These are phyloP conservation scores for Aplocera efformata DNA, from an alignment of 2,888 invertebrate species.

Conservation along the genomic window DNA sequence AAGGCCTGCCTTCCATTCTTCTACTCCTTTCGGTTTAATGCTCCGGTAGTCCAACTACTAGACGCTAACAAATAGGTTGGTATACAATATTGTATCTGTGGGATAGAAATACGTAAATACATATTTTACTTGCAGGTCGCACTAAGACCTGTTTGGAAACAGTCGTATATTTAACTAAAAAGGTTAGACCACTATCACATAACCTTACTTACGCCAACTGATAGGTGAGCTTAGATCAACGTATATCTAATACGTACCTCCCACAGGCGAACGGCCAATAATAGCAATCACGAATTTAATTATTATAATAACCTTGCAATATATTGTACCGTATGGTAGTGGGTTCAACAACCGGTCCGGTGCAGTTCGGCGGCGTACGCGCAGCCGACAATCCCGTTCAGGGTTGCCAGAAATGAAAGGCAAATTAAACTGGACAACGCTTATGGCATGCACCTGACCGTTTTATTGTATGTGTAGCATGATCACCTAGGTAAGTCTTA, in stretches of 20 bases:
- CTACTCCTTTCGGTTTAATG: too few relatives aligned
- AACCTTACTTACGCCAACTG: conserved; percentile 14
- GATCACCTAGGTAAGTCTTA: too few relatives aligned
- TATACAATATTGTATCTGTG: too few relatives aligned
- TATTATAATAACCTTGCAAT: conserved; percentile 40
- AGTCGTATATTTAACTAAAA: conserved; percentile 6
- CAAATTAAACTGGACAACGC: neutral
- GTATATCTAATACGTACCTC: conserved; percentile 15
- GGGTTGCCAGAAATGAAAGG: conserved; percentile 20
- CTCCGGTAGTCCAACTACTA: too few relatives aligned
- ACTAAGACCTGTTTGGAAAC: neutral
- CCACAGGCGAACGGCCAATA: conserved; percentile 32
- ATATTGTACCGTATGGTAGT: conserved; percentile 42
- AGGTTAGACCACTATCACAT: conserved; percentile 12
- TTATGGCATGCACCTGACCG: neutral
- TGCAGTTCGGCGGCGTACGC: conserved; percentile 52
- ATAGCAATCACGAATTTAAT: conserved; percentile 51
- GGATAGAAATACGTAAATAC: too few relatives aligned
- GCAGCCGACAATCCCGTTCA: conserved; percentile 28
- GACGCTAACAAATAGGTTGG: too few relatives aligned
- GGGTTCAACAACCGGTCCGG: conserved; percentile 58
- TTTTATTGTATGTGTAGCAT: neutral
- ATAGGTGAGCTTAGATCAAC: conserved; percentile 10
- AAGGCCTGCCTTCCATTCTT: too few relatives aligned
- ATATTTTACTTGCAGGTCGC: too few relatives aligned